Conservation (phyloP, 2,888 invertebrate species). For the Sarcophaga rosellei region DNA sequence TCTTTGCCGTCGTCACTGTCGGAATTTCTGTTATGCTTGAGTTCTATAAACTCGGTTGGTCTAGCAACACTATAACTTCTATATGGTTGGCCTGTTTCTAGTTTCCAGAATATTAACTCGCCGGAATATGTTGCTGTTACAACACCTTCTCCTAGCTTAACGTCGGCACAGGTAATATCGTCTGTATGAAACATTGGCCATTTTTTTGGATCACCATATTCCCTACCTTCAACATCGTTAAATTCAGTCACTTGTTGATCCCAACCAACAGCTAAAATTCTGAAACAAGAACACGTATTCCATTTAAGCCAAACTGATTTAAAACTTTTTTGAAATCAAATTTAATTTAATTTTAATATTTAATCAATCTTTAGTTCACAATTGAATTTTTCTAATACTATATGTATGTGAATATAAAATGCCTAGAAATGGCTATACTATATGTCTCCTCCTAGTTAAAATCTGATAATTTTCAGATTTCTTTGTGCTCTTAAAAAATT, state of each 20-base stretch:
- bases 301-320: too few relatives aligned
- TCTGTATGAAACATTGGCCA: constrained; percentile 89
- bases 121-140: constrained; percentile 90
- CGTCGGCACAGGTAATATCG: constrained; percentile 88
- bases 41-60: constrained; percentile 79
- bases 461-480: too few relatives aligned
- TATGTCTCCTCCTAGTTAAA: too few relatives aligned
- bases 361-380: too few relatives aligned
- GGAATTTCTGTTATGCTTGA: constrained; percentile 70
- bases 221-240: constrained; percentile 82
- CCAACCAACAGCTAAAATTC: constrained; percentile 91
- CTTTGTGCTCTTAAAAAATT: too few relatives aligned
- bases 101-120: constrained; percentile 90
- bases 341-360: too few relatives aligned
- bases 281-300: constrained; percentile 64
- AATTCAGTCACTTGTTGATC: constrained; percentile 88
- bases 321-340: too few relatives aligned
- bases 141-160: constrained; percentile 85
- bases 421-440: too few relatives aligned
- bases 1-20: constrained; percentile 41
- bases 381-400: too few relatives aligned
- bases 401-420: too few relatives aligned
- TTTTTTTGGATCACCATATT: constrained; percentile 84
- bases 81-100: constrained; percentile 91
- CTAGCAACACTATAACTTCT: constrained; percentile 80